Evolutionary conservation across 30 jellyfish, hydroid and myxozoan species (phyloP).

Genomic region (Phacellophora camtschatica): DNA sequence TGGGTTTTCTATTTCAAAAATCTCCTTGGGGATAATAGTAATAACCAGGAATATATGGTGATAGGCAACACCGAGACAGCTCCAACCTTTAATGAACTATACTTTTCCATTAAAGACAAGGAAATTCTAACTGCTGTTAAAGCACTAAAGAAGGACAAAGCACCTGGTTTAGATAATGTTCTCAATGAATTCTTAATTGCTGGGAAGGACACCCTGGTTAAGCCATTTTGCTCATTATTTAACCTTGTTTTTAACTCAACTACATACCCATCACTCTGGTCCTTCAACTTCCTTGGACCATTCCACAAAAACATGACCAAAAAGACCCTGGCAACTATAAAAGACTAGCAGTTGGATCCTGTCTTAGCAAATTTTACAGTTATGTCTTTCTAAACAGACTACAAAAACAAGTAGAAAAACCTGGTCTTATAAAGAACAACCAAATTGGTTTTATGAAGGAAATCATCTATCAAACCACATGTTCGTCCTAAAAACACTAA

Average conservation of each 20-base stretch:
- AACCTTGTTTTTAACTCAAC: background rate
- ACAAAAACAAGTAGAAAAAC: background rate
- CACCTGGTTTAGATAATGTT: constrained; percentile 10
- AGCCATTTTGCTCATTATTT: background rate
- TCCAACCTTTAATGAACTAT: background rate
- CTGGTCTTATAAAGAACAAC: background rate
- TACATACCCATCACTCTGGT: constrained; percentile 9
- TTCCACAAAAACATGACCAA: background rate
- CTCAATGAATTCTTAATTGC: constrained; percentile 1
- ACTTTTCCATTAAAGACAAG: background rate
- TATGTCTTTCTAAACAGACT: background rate
- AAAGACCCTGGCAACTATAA: background rate
- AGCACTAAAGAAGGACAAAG: background rate
- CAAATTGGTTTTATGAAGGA: constrained; percentile 10
- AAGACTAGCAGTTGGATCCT: constrained; percentile 8
- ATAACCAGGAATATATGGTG: background rate
- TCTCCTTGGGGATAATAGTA: background rate
- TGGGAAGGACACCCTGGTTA: background rate
- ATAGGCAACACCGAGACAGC: background rate
- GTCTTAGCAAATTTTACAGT: constrained; percentile 9
- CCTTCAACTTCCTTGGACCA: background rate
- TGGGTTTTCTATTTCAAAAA: background rate
- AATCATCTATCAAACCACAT: background rate
- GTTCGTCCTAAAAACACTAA: background rate
- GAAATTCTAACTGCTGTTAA: background rate